A percentile compares a stretch with the other conserved stretches of the same genome.
Evolutionary conservation across 2,888 invertebrate species (phyloP).

Genomic region (Pristionchus exspectatus): DNA sequence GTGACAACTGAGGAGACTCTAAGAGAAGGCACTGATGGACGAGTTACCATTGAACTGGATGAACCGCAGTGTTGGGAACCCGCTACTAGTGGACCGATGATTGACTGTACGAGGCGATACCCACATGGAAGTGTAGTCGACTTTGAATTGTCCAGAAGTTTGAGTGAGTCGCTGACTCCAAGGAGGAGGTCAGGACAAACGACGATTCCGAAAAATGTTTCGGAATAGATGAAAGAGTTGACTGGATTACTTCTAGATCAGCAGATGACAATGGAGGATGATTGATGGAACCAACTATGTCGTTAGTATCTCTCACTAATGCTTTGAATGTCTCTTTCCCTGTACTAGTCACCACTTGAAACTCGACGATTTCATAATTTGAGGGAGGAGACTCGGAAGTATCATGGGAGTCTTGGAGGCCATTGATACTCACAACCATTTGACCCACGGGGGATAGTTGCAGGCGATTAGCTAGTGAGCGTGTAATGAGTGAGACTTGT

Average conservation of each 20-base stretch:
- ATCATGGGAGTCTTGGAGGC: background rate
- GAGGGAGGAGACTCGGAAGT: background rate
- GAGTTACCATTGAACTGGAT: too few species aligned
- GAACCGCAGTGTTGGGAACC: too few species aligned
- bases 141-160: background rate
- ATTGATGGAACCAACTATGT: background rate
- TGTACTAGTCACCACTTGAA: background rate
- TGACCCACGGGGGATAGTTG: background rate
- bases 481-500: too few species aligned
- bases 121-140: slow-evolving; percentile 5
- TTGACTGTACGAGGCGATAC: background rate
- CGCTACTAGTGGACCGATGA: too few species aligned
- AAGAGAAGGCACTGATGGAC: too few species aligned
- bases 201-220: background rate
- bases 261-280: background rate
- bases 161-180: background rate
- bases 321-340: background rate
- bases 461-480: too few species aligned
- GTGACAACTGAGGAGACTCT: background rate
- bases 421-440: background rate
- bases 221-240: background rate
- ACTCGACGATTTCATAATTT: background rate
- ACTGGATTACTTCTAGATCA: background rate
- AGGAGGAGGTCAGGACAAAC: background rate
- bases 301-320: background rate